phyloP scores from a whole-genome alignment of 2,113 vertebrate species.

The Lethenteron reissneri region DNA sequence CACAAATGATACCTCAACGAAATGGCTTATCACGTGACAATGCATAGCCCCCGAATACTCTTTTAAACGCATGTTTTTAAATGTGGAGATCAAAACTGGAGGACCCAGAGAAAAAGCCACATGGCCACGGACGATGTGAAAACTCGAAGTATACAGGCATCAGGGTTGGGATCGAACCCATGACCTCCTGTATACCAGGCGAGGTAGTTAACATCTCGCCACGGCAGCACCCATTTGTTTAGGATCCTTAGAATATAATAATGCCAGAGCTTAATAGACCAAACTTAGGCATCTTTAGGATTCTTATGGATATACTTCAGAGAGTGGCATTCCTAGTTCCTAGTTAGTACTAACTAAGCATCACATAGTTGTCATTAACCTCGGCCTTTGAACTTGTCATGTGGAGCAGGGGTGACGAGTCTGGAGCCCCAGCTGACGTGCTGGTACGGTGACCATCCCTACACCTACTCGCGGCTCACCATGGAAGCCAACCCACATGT shows the following conservation, averaged over 20 bases:
- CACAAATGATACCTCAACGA: no score
- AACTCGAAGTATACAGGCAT: no score
- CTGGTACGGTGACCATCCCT: constrained; percentile 76
- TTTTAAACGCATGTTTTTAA: no score
- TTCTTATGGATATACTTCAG: neutral
- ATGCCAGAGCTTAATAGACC: neutral
- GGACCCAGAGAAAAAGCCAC: no score
- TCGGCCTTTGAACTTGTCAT: constrained; percentile 10
- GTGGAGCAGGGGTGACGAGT: constrained; percentile 38
- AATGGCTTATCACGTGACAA: no score
- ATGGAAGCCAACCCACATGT: constrained; percentile 62
- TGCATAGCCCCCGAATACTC: no score
- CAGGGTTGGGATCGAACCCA: no score
- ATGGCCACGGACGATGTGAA: no score
- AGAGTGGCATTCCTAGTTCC: neutral
- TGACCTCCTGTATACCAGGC: no score
- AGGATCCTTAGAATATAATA: neutral
- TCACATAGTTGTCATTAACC: neutral
- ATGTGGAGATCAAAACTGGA: no score
- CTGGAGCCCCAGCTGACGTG: constrained; percentile 66
- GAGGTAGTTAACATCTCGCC: no score
- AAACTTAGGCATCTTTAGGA: neutral
- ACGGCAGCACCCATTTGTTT: constrained; percentile 10
- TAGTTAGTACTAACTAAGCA: neutral
- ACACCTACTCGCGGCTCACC: constrained; percentile 57